Conservation (phyloP, 2,797 vertebrate genomes). For the Caiman crocodilus region DNA sequence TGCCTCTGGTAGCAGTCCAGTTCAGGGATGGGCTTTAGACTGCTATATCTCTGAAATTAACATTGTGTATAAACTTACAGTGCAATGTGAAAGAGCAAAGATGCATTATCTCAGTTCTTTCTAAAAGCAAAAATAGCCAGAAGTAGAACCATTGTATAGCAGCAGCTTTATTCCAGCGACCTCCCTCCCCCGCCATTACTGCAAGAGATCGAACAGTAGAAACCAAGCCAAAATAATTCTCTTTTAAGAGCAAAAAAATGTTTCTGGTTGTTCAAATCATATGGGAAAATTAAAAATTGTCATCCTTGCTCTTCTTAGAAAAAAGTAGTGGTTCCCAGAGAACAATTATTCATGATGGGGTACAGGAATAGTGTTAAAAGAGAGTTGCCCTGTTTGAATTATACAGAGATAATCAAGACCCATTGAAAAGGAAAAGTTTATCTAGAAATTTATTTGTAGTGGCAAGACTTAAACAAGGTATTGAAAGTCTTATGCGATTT, state of each 20-base stretch:
- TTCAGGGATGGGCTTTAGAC: slow-evolving; percentile 18
- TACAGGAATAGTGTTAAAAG: neutral
- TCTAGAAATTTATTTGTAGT: neutral
- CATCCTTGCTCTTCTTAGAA: slow-evolving; percentile 47
- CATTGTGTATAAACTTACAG: slow-evolving; percentile 49
- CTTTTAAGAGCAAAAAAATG: slow-evolving; percentile 14
- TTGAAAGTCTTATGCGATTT: neutral
- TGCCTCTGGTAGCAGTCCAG: slow-evolving; percentile 35
- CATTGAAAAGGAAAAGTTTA: neutral
- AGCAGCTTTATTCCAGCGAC: neutral
- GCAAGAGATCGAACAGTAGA: slow-evolving; percentile 59
- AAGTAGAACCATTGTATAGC: slow-evolving; percentile 52
- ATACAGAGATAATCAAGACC: neutral
- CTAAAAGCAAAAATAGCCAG: slow-evolving; percentile 38
- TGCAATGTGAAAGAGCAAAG: slow-evolving; percentile 43
- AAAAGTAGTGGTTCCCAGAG: neutral
- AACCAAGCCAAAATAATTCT: neutral
- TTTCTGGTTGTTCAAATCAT: slow-evolving; percentile 56
- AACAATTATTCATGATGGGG: neutral
- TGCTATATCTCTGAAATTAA: neutral
- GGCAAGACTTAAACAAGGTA: neutral
- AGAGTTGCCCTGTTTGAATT: neutral
- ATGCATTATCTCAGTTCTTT: slow-evolving; percentile 35
- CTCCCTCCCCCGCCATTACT: slow-evolving; percentile 45
- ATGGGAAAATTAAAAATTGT: slow-evolving; percentile 47